A percentile compares a stretch with the other conserved stretches of the same genome.
Conservation (phyloP, 1,140 invertebrate species). For the Apocrypta bakeri region DNA sequence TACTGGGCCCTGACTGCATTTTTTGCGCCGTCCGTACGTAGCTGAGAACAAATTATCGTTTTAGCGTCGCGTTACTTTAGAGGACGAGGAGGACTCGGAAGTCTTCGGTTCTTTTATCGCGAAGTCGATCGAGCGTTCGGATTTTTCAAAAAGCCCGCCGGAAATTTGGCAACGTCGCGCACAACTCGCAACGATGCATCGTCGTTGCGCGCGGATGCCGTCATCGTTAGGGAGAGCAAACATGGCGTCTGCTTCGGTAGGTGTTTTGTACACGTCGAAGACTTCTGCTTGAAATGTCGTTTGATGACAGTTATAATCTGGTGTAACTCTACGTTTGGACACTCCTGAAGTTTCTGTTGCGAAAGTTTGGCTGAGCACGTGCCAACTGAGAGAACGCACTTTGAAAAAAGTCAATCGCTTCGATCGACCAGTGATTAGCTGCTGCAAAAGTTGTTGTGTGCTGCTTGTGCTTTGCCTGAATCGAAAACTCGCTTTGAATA, state of each 20-base stretch:
- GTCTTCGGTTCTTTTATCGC: no score
- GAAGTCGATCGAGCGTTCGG: no score
- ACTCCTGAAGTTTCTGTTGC: not conserved
- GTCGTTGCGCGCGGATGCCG: not conserved
- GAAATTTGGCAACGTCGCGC: not conserved
- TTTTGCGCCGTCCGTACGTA: no score
- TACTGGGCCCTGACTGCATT: no score
- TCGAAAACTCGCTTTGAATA: not conserved
- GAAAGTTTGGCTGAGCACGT: not conserved
- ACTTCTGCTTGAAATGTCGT: constrained; percentile 35
- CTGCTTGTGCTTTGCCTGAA: constrained; percentile 14
- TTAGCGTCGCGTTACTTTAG: no score
- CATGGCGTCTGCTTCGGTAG: constrained; percentile 73
- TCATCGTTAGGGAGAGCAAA: constrained; percentile 46
- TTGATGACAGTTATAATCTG: not conserved
- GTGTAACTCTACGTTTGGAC: not conserved
- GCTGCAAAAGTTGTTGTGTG: constrained; percentile 35
- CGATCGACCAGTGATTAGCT: not conserved
- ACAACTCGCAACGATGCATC: not conserved
- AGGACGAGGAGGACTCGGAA: no score
- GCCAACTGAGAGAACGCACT: not conserved
- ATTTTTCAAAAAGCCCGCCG: not conserved
- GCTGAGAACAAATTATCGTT: no score
- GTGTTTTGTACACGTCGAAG: constrained; percentile 51
- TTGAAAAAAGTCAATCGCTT: not conserved